Evolutionary conservation across 2,113 vertebrate genomes (phyloP).

Genomic region (Calypte anna): DNA sequence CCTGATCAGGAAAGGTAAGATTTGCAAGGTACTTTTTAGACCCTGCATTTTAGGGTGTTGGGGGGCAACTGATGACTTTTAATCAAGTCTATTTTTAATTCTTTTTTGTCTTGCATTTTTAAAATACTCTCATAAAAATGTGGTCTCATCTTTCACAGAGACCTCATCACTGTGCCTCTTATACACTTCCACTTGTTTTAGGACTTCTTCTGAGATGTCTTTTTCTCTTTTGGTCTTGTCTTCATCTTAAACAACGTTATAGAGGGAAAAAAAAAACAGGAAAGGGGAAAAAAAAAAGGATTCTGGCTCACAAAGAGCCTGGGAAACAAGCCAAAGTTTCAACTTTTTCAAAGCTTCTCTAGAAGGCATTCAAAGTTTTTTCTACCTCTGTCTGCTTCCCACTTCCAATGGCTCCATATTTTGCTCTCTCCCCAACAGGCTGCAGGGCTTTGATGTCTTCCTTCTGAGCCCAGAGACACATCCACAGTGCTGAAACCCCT

Average conservation of each 20-base stretch:
- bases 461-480: neutral
- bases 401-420: neutral
- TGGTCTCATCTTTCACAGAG: neutral
- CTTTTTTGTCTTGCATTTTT: neutral
- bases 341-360: slow-evolving; percentile 23
- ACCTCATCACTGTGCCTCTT: neutral
- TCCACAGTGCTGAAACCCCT: neutral
- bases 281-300: neutral
- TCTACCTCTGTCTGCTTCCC: neutral
- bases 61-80: neutral
- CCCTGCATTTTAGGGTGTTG: neutral
- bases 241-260: neutral
- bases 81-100: neutral
- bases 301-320: neutral
- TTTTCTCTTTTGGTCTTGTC: neutral
- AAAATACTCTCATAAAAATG: neutral
- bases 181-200: neutral
- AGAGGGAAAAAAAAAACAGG: neutral
- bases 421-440: neutral
- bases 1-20: neutral
- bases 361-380: slow-evolving; percentile 30
- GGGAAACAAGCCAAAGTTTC: slow-evolving; percentile 8
- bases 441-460: neutral
- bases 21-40: neutral
- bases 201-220: neutral